These are phyloP conservation scores for Corythornis cristatus DNA, from an alignment of 2,113 vertebrate species.

Conservation along the genomic window DNA sequence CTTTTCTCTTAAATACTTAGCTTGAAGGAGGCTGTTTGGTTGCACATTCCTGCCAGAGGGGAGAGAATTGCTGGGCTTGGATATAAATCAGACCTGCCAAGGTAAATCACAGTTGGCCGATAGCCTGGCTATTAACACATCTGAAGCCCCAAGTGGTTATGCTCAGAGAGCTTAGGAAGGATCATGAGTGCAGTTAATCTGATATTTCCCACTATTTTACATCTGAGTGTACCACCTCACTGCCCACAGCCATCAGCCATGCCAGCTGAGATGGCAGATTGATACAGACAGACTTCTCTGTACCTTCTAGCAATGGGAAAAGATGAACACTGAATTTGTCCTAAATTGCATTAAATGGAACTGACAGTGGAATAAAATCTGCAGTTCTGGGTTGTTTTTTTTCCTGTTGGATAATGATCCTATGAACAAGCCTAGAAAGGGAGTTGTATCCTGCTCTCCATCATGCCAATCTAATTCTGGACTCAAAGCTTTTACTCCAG, in stretches of 20 bases:
- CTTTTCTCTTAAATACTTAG: background rate
- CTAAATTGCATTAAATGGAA: background rate
- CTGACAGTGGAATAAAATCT: background rate
- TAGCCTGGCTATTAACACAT: background rate
- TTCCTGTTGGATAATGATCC: background rate
- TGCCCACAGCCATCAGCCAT: background rate
- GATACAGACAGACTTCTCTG: background rate
- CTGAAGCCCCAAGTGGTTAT: background rate
- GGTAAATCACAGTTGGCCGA: constrained; percentile 10
- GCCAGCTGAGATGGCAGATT: background rate
- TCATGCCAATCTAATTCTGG: constrained; percentile 13
- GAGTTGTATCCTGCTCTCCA: background rate
- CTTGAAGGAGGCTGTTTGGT: constrained; percentile 13
- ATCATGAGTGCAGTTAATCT: background rate
- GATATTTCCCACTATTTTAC: background rate
- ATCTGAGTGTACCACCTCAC: background rate
- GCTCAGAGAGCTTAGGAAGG: background rate
- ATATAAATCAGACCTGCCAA: constrained; percentile 6
- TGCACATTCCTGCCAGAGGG: background rate
- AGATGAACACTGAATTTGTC: background rate
- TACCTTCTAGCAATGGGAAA: background rate
- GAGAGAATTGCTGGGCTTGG: background rate
- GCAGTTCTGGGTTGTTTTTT: background rate
- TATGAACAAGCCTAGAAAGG: background rate
- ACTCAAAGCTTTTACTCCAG: constrained; percentile 28